Base-by-base conservation (phyloP, 2,888 invertebrate genomes). In the Eupithecia inturbata region DNA sequence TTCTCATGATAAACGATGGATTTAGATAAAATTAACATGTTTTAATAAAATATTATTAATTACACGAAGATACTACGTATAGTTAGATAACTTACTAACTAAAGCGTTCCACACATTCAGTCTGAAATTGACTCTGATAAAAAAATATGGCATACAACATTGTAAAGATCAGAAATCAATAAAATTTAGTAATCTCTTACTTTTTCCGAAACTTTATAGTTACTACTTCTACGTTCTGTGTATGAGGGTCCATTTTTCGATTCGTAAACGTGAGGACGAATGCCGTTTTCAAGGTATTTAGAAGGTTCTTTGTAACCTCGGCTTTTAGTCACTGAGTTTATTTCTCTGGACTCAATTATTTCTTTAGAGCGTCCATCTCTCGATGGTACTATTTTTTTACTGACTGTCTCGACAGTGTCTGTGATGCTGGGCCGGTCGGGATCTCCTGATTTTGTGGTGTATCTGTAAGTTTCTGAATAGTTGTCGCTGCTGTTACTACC, bases 391-490 rank as follows among this genome's bases (percentile, higher is more conserved):
- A 96, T 95, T 89, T 96, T 96, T 89, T 96, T 96, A 79, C 95
- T 95, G 81, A 96, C 95, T 64, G 95, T 96, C 85, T 96, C 96
- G 22, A 96, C 96, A 0, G 96, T 96, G 83, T 97, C 96, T 33
- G 97, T 97, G 71, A 97, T 95, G 82, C 96, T 96, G 28, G 97
- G 96, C 79, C 96, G 91, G 71, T 95, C 91, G 1, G 96, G 96
- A 87, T 97, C 96, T 73, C 96, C 96, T 12, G 95, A 95, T 77
- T 96, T 95, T 19, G 96, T 96, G 10, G 96, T 96, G 79, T 96
- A 96, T 83, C 96, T 95, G 83, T 96, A 96, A 0, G 96, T 96
- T 88, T 97, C 96, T 1, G 96, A 96, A 86, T 95, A 97, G 84
- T 96, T 96, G 77, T 96, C 96, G 78, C 96, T 96, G 80, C 96